Base-by-base conservation (phyloP, 2,888 invertebrate genomes). In the Gymnosoma rotundatum region DNA sequence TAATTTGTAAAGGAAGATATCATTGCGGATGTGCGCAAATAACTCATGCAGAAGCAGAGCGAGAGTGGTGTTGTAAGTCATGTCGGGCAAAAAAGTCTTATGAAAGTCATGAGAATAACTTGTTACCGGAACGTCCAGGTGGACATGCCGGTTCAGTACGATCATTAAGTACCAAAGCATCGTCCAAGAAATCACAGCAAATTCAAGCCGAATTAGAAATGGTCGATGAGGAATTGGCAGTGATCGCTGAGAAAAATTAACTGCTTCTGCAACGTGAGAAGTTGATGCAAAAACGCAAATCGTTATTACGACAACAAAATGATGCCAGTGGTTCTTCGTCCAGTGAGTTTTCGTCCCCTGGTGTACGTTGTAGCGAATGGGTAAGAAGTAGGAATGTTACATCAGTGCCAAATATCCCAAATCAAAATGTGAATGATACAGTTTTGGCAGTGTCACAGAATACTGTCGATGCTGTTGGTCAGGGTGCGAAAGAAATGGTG, bases 301-400 rank as follows among this genome's bases (percentile, higher is more conserved):
- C 50, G 50, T 67, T 67, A 25, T 67, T 67, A n/a, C 58, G 58
- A 70, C 56, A 70, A 25, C 56, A 70, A 6, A 9, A 16, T 45
- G 58, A 48, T 45, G 69, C 12, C 21, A 70, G 58, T 45, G 21
- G 20, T 42, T 70, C 42, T 21, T 12, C 38, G 20, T 45, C 58
- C 21, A 58, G 20, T 25, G 45, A 56, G 20, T 18, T 8, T 9
- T 58, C 58, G 42, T 45, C 21, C 21, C 45, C 48, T 2, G 58
- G 45, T 9, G 56, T 58, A 56, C 56, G 69, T 9, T 70, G 69
- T 25, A 70, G 48, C 2, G 58, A 58, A 3, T 58, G 58, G 58
- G 58, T 58, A 6, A 16, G 16, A 36, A 38, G 38, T 38, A 7
- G 38, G 38, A 38, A 38, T 38, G 38, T 38, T 38, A 38, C 38